Evolutionary conservation across 2,888 invertebrate genomes (phyloP).

Genomic region (Cryptus armator): DNA sequence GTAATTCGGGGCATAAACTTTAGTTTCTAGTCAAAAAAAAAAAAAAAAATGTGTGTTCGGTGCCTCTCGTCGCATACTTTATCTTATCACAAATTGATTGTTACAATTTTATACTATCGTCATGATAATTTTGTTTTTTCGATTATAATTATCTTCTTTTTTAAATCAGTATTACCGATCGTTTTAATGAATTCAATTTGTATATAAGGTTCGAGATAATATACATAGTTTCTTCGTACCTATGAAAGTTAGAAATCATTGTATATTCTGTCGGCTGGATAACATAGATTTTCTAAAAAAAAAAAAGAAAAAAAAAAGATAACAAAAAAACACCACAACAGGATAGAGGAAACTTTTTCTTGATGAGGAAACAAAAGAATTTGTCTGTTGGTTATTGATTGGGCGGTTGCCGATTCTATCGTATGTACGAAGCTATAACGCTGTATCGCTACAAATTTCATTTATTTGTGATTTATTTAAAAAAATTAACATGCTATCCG

Average conservation of each 20-base stretch:
- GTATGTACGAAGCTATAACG: conserved; percentile 50
- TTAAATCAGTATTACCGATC: conserved; percentile 61
- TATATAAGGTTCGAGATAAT: conserved; percentile 62
- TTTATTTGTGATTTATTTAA: conserved; percentile 25
- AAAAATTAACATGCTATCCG: conserved; percentile 43
- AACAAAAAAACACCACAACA: not conserved
- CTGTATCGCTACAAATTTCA: conserved; percentile 62
- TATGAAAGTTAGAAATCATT: conserved; percentile 50
- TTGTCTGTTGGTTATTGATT: conserved; percentile 42
- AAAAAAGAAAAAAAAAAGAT: conserved; percentile 13
- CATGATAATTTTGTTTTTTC: conserved; percentile 38
- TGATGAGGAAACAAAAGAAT: conserved; percentile 22
- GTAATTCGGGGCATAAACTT: conserved; percentile 38
- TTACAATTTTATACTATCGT: conserved; percentile 59
- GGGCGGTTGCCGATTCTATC: conserved; percentile 23
- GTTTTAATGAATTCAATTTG: conserved; percentile 61
- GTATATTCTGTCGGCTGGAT: conserved; percentile 57
- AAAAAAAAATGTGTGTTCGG: conserved; percentile 44
- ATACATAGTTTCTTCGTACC: conserved; percentile 56
- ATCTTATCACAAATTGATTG: conserved; percentile 45
- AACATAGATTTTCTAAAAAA: conserved; percentile 48
- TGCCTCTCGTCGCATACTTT: conserved; percentile 42
- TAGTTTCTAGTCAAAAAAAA: conserved; percentile 61
- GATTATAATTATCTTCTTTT: conserved; percentile 29
- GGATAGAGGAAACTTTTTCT: conserved; percentile 25